Percentiles rank a stretch among this genome's conserved stretches.
phyloP scores from a whole-genome alignment of 2,113 vertebrate species.

The Phoenicopterus ruber region DNA sequence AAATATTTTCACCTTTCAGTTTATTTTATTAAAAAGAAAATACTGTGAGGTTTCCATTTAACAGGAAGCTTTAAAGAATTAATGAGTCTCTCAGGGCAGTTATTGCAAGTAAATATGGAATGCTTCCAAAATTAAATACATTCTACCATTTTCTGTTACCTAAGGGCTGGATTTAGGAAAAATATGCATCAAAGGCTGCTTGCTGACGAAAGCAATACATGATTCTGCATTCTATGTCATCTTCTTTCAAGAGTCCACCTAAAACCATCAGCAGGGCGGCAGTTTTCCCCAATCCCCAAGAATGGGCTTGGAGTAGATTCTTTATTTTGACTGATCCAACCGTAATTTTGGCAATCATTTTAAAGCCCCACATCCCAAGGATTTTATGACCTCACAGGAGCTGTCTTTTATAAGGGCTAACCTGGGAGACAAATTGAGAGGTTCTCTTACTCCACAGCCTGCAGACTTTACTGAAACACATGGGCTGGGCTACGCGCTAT shows the following conservation, averaged over 20 bases:
- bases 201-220: neutral
- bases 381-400: neutral
- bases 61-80: conserved; percentile 22
- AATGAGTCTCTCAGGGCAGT: conserved; percentile 36
- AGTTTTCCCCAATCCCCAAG: neutral
- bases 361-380: neutral
- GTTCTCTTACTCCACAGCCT: neutral
- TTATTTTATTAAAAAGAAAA: conserved; percentile 52
- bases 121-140: neutral
- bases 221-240: neutral
- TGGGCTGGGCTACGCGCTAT: rapidly evolving
- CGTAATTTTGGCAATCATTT: neutral
- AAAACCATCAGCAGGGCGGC: neutral
- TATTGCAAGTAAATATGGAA: conserved; percentile 28
- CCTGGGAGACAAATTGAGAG: neutral
- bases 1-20: conserved; percentile 39
- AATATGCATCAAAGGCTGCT: neutral
- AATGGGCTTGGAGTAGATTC: neutral
- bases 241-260: neutral
- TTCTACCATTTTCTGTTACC: conserved; percentile 20
- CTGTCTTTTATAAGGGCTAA: neutral
- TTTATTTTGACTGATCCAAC: neutral
- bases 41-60: conserved; percentile 1
- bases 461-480: neutral
- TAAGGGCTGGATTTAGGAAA: neutral